Evolutionary conservation across 2,797 vertebrate genomes (phyloP), one percentile per base, ranked within the genome.

Genomic region (Alcedo atthis): DNA sequence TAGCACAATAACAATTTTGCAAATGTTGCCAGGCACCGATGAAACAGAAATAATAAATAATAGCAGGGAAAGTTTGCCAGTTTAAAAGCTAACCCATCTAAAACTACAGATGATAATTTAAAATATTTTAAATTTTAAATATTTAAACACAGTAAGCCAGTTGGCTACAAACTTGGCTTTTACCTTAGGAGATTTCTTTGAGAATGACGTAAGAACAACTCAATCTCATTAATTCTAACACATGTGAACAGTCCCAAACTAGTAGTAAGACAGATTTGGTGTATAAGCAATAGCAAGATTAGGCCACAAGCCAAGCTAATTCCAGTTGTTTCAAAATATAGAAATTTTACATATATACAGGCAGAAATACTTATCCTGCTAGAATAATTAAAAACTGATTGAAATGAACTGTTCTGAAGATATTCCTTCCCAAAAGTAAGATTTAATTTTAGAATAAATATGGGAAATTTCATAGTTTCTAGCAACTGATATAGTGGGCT

Each of bases 241-340:
- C 73, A 66, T 58, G 49, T 54, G 48, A 85, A 73, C 26, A 69
- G 63, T 90, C 66, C 73, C 59, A 67, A 81, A 89, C 69, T 90
- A 92, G 55, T 10, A 76, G 51, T 73, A 57, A 76, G 79, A 57
- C 70, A 92, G 83, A 89, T 57, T 26, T 76, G 35, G 48, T 83
- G 24, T 57, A 55, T 19, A 85, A 94, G n/a, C 57, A 69, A 86
- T 70, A 76, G 74, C 51, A 93, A 83, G 88, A 73, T 63, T 84
- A 94, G 73, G 81, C 76, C 89, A 89, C 35, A 81, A 89, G 71
- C 92, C 92, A 94, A 87, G 28, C 53, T 85, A 85, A 74, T 85
- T 94, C 92, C 92, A 94, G 84, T 94, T 95, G 93, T 96, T 96
- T 92, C 86, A 90, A 83, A 92, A 93, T 81, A 94, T 21, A 76